Base-by-base conservation (phyloP, 2,888 invertebrate genomes). In the Sarcophaga variegata region DNA sequence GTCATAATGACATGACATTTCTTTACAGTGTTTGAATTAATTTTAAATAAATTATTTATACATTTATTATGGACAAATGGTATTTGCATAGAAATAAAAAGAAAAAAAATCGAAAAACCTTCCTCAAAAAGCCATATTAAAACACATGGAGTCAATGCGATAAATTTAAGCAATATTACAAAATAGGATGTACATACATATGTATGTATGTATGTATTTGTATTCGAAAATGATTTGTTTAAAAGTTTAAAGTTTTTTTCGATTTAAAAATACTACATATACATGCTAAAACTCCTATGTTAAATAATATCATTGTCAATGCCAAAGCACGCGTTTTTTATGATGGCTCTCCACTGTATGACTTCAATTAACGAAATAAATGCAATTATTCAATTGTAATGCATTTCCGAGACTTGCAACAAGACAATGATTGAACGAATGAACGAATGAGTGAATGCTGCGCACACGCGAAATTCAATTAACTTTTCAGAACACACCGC, bases 341-440 rank as follows among this genome's bases (percentile, higher is more conserved):
- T 59, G 25, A 49, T 49, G 20, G 49, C n/a, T 47, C 2, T 67
- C 10, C 62, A 62, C 74, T 22, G 45, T 37, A 79, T 78, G 79
- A 22, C 75, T 81, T 76, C 81, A 84, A 87, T 87, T 87, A 87
- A 79, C 84, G 62, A 82, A 80, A 76, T 89, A 91, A 91, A 92
- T 92, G 91, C 89, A 92, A 92, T 92, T 92, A 92, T 91, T 90
- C 92, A 92, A 92, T 92, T 92, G 91, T 88, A 90, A 88, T 88
- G 88, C 88, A 86, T 83, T 88, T 81, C 88, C 85, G 85, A 88
- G 85, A 88, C 85, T 80, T 79, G 72, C 81, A 84, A 80, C 70
- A 84, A 84, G 80, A 84, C 80, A 84, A 80, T 78, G 54, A 59
- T n/a, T 45, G 22, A n/a, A 20, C 12, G 22, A 49, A 6, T 20